Conservation (phyloP, 2,888 invertebrate genomes). For the Pilophorus perplexus region DNA sequence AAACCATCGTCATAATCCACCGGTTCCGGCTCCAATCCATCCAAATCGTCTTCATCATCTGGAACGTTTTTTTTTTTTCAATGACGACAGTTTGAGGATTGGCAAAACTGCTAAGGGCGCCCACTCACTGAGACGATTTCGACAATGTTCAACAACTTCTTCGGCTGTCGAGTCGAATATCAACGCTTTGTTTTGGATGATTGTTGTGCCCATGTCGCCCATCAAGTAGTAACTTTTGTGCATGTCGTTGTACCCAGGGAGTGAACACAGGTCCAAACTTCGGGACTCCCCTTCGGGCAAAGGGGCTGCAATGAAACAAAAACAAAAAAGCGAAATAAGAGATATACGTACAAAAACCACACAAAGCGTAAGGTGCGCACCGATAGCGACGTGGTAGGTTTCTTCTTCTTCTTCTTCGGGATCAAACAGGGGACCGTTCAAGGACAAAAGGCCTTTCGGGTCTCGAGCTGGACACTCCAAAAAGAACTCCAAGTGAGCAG, state of each 20-base stretch:
- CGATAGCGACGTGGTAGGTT: too few relatives aligned
- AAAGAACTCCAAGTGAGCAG: conserved; percentile 41
- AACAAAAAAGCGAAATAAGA: neutral
- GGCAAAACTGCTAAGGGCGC: too few relatives aligned
- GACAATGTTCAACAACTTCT: neutral
- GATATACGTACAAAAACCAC: neutral
- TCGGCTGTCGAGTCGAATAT: neutral
- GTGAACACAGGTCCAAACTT: conserved; percentile 33
- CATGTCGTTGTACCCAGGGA: conserved; percentile 34
- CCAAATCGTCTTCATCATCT: conserved; percentile 33
- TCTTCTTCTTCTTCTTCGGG: conserved; percentile 19
- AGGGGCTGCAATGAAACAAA: too few relatives aligned
- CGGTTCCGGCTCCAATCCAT: neutral
- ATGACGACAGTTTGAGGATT: neutral
- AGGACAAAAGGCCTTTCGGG: conserved; percentile 18
- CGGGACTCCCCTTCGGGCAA: neutral
- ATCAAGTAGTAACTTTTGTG: conserved; percentile 31
- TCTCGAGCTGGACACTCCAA: conserved; percentile 38
- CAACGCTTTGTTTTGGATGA: neutral
- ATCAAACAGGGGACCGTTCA: conserved; percentile 35
- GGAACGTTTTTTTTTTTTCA: neutral
- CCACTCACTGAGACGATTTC: neutral
- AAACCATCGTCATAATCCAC: conserved; percentile 28
- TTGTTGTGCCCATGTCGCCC: neutral
- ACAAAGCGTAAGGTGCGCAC: too few relatives aligned